Conservation (phyloP, 2,888 invertebrate species). For the Aporophyla nigra region DNA sequence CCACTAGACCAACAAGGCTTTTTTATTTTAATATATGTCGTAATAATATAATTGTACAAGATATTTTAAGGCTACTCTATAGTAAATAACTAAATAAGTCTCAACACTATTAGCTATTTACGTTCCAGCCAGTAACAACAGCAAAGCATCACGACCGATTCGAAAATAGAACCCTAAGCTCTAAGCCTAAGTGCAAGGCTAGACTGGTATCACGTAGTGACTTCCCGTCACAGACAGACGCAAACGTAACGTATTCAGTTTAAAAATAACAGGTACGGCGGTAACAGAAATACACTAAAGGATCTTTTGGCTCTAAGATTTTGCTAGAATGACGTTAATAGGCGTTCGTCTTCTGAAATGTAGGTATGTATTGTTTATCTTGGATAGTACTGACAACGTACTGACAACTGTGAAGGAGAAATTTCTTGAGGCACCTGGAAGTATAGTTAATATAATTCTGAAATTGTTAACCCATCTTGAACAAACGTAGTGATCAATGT, state of each 20-base stretch:
- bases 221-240: conserved; percentile 12
- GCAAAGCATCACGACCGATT: conserved; percentile 1
- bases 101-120: background rate
- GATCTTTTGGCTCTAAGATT: background rate
- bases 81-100: background rate
- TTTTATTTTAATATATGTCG: too few species aligned
- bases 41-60: too few species aligned
- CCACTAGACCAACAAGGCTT: too few species aligned
- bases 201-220: conserved; percentile 1
- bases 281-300: conserved; percentile 12
- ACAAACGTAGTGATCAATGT: background rate
- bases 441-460: background rate
- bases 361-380: background rate
- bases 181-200: conserved; percentile 35
- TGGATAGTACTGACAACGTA: background rate
- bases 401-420: too few species aligned
- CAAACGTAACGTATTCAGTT: conserved; percentile 14
- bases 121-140: background rate
- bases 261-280: conserved; percentile 39
- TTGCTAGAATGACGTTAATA: background rate
- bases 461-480: background rate
- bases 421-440: background rate
- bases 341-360: background rate
- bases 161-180: conserved; percentile 37
- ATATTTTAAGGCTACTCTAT: too few species aligned